These are phyloP conservation scores for Cryptotis parvus DNA, from an alignment of 2,113 vertebrate genomes.

Conservation along the genomic window DNA sequence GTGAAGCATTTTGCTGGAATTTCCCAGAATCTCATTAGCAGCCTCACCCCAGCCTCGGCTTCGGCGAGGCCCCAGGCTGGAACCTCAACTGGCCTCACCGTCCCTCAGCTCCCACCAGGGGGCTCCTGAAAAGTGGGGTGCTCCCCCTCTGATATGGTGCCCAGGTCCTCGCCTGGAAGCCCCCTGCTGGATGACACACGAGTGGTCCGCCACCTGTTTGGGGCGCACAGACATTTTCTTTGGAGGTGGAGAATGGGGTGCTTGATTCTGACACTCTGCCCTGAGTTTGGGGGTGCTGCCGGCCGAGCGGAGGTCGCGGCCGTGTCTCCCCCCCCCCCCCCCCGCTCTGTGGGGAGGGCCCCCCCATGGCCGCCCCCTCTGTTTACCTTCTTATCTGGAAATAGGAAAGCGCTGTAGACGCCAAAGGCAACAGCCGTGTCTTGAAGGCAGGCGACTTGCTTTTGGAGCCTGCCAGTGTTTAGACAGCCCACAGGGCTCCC, in stretches of 20 bases:
- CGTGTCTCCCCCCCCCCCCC: neutral
- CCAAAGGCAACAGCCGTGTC: constrained; percentile 81
- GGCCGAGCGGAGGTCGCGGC: neutral
- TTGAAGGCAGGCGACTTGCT: constrained; percentile 67
- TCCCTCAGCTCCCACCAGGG: neutral
- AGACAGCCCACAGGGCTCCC: constrained; percentile 65
- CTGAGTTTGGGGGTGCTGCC: neutral
- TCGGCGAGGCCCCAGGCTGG: neutral
- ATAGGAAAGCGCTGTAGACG: constrained; percentile 64
- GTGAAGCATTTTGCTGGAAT: too few species aligned
- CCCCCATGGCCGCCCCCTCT: constrained; percentile 37
- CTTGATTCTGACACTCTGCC: neutral
- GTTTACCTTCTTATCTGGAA: constrained; percentile 80
- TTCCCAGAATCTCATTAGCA: neutral
- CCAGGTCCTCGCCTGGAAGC: neutral
- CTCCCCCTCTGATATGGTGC: neutral
- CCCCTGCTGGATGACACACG: neutral
- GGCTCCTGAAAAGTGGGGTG: neutral
- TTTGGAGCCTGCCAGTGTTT: constrained; percentile 68
- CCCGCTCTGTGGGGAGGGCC: too few species aligned
- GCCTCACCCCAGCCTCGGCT: too few species aligned
- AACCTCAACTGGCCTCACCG: neutral
- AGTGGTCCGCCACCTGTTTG: too few species aligned
- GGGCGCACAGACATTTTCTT: too few species aligned
- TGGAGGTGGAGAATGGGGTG: neutral